Evolutionary conservation across 2,113 vertebrate genomes (phyloP), one percentile per base, ranked within the genome.

Genomic region (Garra rufa): DNA sequence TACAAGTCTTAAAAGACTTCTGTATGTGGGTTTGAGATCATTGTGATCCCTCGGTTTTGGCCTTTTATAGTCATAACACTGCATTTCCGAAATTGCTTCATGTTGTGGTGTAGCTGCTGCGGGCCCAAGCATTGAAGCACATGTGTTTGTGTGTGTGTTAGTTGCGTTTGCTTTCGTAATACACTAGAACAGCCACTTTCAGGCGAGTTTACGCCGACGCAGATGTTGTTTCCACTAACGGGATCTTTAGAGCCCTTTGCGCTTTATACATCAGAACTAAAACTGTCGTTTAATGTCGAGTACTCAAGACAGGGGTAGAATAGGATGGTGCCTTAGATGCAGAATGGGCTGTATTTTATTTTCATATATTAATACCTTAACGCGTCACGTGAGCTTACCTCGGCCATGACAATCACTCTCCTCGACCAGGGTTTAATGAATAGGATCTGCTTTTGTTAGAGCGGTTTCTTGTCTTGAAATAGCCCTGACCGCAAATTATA

Each of bases 381-480:
- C 73, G 79, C 83, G 87, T 92, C 77, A 74, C 84, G 52, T 83
- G 83, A 88, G 93, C 90, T 93, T 89, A 87, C 92, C 92, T 94
- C 91, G 89, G 94, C 95, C 95, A 93, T 94, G 96, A 97, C 96
- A 97, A 96, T 98, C 96, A 94, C 92, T 92, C 91, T 83, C 86
- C 86, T 87, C 88, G 87, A 90, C 85, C 78, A 89, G 89, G 91
- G 88, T 86, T 83, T 34, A 34, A 90, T 90, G 90, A 91, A 92
- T 90, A 90, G 86, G 82, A 90, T 89, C 89, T 89, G 87, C 88
- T 92, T 73, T 76, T 88, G 90, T 89, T 88, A 89, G 90, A 86
- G 88, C 92, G 90, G 87, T 91, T 90, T 90, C 38, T 88, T 82
- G 90, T 87, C 85, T 90, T 94, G 90, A 90, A 86, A 90, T 91